Percentiles rank a stretch among this genome's conserved stretches.
Evolutionary conservation across 1,140 invertebrate genomes (phyloP).

Genomic region (Copidosoma floridanum): DNA sequence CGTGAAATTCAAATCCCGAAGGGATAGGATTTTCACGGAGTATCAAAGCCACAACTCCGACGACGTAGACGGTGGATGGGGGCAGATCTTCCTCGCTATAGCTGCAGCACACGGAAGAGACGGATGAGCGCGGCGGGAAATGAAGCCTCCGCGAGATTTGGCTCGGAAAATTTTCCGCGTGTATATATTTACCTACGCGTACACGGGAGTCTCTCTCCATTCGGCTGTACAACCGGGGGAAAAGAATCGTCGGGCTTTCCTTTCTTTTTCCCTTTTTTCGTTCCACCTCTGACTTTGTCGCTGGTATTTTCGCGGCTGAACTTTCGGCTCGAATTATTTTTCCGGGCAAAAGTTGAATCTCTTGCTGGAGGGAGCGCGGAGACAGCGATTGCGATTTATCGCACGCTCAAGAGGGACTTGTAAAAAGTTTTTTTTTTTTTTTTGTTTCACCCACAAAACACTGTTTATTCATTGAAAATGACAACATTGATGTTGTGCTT

Average conservation of each 20-base stretch:
- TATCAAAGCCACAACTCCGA: slow-evolving; percentile 17
- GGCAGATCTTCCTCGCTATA: slow-evolving; percentile 4
- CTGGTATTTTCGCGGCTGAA: slow-evolving; percentile 7
- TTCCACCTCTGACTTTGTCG: too few relatives aligned
- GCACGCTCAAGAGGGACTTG: too few relatives aligned
- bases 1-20: slow-evolving; percentile 45
- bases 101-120: not conserved
- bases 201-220: not conserved
- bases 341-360: not conserved
- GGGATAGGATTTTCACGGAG: slow-evolving; percentile 36
- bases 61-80: slow-evolving; percentile 15
- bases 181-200: not conserved
- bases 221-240: not conserved
- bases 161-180: slow-evolving; percentile 4
- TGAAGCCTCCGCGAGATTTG: slow-evolving; percentile 18
- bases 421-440: too few relatives aligned
- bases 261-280: slow-evolving; percentile 17
- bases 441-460: too few relatives aligned
- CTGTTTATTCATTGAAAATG: too few relatives aligned
- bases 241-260: not conserved
- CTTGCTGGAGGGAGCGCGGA: not conserved
- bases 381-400: not conserved
- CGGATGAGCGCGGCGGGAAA: slow-evolving; percentile 14
- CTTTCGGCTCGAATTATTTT: slow-evolving; percentile 23
- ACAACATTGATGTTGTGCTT: too few relatives aligned